Base-by-base conservation (phyloP, 2,888 invertebrate species). In the Ophion costatus region DNA sequence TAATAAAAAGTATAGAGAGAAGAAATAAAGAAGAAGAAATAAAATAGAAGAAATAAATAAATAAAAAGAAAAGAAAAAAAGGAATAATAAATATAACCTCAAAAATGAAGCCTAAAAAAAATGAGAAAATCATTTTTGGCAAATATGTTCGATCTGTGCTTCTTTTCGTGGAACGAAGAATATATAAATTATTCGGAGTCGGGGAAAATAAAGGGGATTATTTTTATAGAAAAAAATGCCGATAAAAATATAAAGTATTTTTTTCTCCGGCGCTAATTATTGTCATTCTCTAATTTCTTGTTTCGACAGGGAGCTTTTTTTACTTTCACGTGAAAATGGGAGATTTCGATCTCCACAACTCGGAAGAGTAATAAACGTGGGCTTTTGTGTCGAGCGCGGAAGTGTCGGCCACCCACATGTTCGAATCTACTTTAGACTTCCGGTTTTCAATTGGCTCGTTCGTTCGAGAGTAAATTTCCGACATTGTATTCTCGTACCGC, bases 351-450 rank as follows among this genome's bases (percentile, higher is more conserved):
- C 17, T 11, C n/a, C 6, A 51, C 64, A 24, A 45, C 9, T 14
- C 22, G 17, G 10, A 29, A 17, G 42, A 80, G 11, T 24, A 29
- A 61, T 24, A 29, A 74, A 45, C n/a, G 22, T 56, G 29, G 11
- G 56, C 33, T 14, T 67, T 38, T 57, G 11, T 17, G 11, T 17
- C 3, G 51, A 38, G 38, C 61, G 56, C 73, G 81, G 84, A 81
- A 74, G 69, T 64, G 63, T 71, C 57, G 59, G 61, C 73, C 17
- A 29, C 84, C 80, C 80, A 74, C 80, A 63, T 57, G 22, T 22
- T 29, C 45, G 64, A 74, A 84, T 84, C 81, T 74, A 24, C 67
- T 69, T 45, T 63, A 77, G 74, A 81, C 84, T 84, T 80, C 80
- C 84, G 24, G 80, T 78, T 80, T 81, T 24, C 29, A 59, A 84